phyloP scores from a whole-genome alignment of 2,113 vertebrate genomes.

The Aythya baeri region DNA sequence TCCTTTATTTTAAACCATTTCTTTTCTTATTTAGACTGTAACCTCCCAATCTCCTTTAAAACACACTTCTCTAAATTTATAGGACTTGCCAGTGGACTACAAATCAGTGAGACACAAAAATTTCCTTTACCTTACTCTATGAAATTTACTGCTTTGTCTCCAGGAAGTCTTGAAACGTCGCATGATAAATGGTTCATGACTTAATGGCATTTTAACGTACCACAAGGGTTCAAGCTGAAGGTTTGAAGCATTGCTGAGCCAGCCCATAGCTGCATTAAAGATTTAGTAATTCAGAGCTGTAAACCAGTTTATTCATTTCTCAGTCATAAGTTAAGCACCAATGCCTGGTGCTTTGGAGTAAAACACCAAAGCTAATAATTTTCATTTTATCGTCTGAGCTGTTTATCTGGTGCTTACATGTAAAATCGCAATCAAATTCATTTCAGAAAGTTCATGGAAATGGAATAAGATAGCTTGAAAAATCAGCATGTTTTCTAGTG shows the following conservation, averaged over 20 bases:
- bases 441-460: not conserved
- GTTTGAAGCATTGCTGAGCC: conserved; percentile 20
- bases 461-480: not conserved
- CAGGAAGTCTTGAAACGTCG: not conserved
- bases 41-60: not conserved
- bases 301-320: conserved; percentile 1
- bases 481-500: not conserved
- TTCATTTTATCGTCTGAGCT: not conserved
- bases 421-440: not conserved
- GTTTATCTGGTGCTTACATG: not conserved
- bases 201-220: not conserved
- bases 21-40: not conserved
- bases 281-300: not conserved
- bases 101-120: not conserved
- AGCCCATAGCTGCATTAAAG: not conserved
- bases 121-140: not conserved
- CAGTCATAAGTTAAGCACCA: not conserved
- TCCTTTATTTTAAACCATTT: not conserved
- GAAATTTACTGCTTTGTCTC: conserved; percentile 31
- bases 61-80: not conserved
- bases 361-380: conserved; percentile 11
- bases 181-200: not conserved
- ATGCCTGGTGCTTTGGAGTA: not conserved
- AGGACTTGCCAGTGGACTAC: not conserved
- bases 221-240: not conserved